Conservation (phyloP, 2,113 vertebrate species). For the Nothobranchius furzeri region DNA sequence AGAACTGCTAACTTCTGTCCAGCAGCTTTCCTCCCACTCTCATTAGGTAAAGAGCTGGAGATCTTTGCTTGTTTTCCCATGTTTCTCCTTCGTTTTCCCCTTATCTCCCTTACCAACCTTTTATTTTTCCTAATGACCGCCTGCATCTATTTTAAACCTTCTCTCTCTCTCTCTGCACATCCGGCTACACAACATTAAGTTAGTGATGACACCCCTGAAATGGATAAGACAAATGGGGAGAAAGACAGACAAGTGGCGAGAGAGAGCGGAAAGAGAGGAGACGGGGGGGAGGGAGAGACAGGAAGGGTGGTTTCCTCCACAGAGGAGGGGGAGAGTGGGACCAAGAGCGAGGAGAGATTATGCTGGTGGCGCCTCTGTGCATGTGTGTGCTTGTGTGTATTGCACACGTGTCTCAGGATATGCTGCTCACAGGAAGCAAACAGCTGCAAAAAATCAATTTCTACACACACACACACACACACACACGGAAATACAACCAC, state of each 20-base stretch:
- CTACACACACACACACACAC: slow-evolving; percentile 35
- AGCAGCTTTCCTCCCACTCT: slow-evolving; percentile 2
- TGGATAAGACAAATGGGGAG: slow-evolving; percentile 52
- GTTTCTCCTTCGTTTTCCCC: slow-evolving; percentile 18
- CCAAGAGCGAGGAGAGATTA: slow-evolving; percentile 75
- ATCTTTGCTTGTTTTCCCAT: slow-evolving; percentile 36
- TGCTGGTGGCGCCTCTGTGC: slow-evolving; percentile 78
- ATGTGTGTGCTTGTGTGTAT: slow-evolving; percentile 39
- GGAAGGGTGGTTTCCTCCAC: slow-evolving; percentile 82
- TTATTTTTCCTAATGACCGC: slow-evolving; percentile 1
- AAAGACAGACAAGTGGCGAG: slow-evolving; percentile 35
- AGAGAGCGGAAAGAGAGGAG: slow-evolving; percentile 73
- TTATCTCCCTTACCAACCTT: slow-evolving; percentile 20
- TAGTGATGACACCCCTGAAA: slow-evolving; percentile 62
- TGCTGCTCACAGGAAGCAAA: slow-evolving; percentile 76
- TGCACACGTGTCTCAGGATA: slow-evolving; percentile 72
- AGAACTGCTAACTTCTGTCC: slow-evolving; percentile 45
- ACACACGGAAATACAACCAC: slow-evolving; percentile 15
- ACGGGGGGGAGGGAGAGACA: slow-evolving; percentile 75
- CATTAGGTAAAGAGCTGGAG: slow-evolving; percentile 23
- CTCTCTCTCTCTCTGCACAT: slow-evolving; percentile 41
- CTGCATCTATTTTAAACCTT: slow-evolving; percentile 28
- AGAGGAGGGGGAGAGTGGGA: slow-evolving; percentile 63
- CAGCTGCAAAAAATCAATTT: slow-evolving; percentile 70
- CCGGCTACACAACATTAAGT: slow-evolving; percentile 61